Percentiles rank a stretch among this genome's conserved stretches.
phyloP scores from a whole-genome alignment of 2,113 vertebrate species.

The Pteropus alecto region DNA sequence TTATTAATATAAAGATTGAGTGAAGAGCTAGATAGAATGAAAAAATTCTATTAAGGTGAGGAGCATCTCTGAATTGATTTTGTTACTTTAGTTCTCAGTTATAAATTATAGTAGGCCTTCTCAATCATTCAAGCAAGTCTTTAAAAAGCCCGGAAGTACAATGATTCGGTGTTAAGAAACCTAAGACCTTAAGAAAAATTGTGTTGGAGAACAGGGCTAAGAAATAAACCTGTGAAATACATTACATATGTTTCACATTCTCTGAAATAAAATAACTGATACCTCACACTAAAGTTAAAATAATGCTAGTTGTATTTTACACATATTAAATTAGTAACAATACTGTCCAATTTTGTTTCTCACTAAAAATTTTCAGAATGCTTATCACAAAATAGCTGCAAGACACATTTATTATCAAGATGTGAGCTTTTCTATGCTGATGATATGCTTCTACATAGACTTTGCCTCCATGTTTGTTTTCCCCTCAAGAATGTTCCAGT shows the following conservation, averaged over 20 bases:
- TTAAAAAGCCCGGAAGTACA: not conserved
- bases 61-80: not conserved
- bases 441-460: not conserved
- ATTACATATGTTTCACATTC: not conserved
- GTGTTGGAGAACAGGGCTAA: not conserved
- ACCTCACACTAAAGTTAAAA: not conserved
- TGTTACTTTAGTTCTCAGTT: not conserved
- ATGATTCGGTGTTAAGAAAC: not conserved
- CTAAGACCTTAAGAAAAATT: not conserved
- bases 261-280: not conserved
- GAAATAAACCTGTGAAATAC: not conserved
- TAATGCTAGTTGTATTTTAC: not conserved
- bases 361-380: not conserved
- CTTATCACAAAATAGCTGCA: not conserved
- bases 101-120: not conserved
- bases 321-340: not conserved
- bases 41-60: not conserved
- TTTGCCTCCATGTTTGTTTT: not conserved
- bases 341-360: not conserved
- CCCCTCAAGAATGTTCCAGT: not conserved
- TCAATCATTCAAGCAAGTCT: not conserved
- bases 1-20: not conserved
- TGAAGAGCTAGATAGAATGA: not conserved
- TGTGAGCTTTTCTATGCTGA: not conserved
- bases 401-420: not conserved